phyloP scores from a whole-genome alignment of 2,113 vertebrate genomes.

The Charadrius vociferus region DNA sequence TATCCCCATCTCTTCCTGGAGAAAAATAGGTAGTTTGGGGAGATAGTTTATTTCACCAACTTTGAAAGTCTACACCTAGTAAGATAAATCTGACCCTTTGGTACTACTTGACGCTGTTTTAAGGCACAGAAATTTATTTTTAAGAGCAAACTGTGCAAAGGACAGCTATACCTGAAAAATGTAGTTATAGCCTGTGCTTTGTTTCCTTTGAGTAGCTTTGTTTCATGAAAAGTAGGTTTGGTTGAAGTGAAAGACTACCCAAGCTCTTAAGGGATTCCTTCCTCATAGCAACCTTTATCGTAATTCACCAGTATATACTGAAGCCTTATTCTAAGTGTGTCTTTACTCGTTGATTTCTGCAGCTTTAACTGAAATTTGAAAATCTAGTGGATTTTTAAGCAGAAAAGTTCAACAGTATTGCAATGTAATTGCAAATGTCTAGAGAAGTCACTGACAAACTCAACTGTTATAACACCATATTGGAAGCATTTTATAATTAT shows the following conservation, averaged over 20 bases:
- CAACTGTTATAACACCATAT: not conserved
- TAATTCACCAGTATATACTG: not conserved
- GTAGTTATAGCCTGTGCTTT: not conserved
- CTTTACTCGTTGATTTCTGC: not conserved
- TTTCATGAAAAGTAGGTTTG: not conserved
- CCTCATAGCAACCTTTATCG: not conserved
- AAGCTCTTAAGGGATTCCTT: not conserved
- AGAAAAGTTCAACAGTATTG: not conserved
- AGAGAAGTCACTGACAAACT: not conserved
- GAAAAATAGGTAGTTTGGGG: not conserved
- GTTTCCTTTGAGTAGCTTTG: not conserved
- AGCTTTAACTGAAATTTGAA: not conserved
- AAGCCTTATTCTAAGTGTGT: not conserved
- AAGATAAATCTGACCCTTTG: not conserved
- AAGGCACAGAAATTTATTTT: not conserved
- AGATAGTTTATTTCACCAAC: not conserved
- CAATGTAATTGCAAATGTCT: not conserved
- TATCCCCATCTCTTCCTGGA: fast-evolving
- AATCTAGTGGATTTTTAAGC: not conserved
- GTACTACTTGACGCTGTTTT: not conserved
- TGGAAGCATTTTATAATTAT: not conserved
- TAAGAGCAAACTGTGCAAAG: not conserved
- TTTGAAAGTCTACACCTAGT: not conserved
- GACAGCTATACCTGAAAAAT: not conserved
- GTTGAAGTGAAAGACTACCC: not conserved